phyloP scores from a whole-genome alignment of 2,888 invertebrate genomes.

The Margaritifera margaritifera region DNA sequence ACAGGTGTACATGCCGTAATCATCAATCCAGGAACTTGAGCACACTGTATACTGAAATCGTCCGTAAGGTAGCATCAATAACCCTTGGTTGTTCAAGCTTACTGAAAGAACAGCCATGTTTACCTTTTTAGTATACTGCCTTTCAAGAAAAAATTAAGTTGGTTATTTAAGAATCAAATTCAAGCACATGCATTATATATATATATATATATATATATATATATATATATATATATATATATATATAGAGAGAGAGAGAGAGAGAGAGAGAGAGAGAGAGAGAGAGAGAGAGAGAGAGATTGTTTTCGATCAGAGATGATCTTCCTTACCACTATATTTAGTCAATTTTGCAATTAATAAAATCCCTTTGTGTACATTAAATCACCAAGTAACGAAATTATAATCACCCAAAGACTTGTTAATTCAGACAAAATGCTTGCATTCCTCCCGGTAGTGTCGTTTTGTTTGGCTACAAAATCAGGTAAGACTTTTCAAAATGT shows the following conservation, averaged over 20 bases:
- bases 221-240: background rate
- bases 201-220: background rate
- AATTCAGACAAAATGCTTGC: no score
- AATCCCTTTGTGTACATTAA: no score
- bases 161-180: background rate
- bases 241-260: slow-evolving; percentile 8
- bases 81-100: slow-evolving; percentile 19
- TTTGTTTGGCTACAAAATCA: no score
- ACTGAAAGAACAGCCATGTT: slow-evolving; percentile 3
- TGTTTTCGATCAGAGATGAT: no score
- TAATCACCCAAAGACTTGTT: no score
- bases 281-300: slow-evolving; percentile 5
- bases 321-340: no score
- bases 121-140: no score
- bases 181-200: background rate
- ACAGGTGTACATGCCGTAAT: slow-evolving; percentile 41
- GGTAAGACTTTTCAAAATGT: no score
- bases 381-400: no score
- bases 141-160: background rate
- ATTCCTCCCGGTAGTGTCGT: no score
- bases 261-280: slow-evolving; percentile 5
- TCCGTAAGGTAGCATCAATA: slow-evolving; percentile 27
- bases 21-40: slow-evolving; percentile 40
- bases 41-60: slow-evolving; percentile 41
- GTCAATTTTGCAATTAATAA: no score